Percentiles rank a stretch among this genome's conserved stretches.
These are phyloP conservation scores for Drosophila bifasciata DNA, from an alignment of 1,140 invertebrate species.

Conservation along the genomic window DNA sequence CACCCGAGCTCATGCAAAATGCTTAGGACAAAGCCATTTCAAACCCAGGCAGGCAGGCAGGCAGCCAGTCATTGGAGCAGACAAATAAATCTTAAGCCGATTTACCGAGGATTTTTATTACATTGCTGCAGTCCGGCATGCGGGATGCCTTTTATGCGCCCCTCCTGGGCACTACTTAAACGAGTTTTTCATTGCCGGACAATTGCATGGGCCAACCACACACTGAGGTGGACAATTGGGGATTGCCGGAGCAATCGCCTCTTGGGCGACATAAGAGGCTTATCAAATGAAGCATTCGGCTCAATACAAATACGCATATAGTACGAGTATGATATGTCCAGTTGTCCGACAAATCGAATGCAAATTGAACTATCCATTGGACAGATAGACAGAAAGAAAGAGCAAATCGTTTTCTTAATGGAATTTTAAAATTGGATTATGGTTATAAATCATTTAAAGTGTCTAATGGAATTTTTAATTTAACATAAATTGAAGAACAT, in stretches of 20 bases:
- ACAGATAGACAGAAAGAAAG: no score
- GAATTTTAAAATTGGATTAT: slow-evolving; percentile 9
- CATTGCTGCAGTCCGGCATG: not conserved
- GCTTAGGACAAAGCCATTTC: slow-evolving; percentile 38
- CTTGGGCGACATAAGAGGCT: slow-evolving; percentile 37
- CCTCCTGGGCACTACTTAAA: slow-evolving; percentile 2
- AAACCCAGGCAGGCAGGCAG: not conserved
- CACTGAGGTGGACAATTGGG: slow-evolving; percentile 19
- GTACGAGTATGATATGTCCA: slow-evolving; percentile 6
- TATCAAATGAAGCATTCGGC: slow-evolving; percentile 38
- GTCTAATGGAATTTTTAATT: no score
- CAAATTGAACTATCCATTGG: slow-evolving; percentile 8
- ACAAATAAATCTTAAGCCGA: slow-evolving; percentile 48
- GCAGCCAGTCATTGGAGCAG: slow-evolving; percentile 11
- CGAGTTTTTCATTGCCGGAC: slow-evolving; percentile 40
- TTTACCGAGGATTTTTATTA: slow-evolving; percentile 31
- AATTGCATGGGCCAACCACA: slow-evolving; percentile 20
- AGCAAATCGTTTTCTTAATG: not conserved
- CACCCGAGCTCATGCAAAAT: slow-evolving; percentile 16
- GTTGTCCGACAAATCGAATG: not conserved
- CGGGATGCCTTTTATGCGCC: no score
- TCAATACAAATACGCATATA: slow-evolving; percentile 23
- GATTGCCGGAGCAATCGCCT: slow-evolving; percentile 13
- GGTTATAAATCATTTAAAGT: slow-evolving; percentile 28
- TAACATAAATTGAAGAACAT: no score